These are phyloP conservation scores for Idaea aversata DNA, from an alignment of 2,888 invertebrate genomes.

Conservation along the genomic window DNA sequence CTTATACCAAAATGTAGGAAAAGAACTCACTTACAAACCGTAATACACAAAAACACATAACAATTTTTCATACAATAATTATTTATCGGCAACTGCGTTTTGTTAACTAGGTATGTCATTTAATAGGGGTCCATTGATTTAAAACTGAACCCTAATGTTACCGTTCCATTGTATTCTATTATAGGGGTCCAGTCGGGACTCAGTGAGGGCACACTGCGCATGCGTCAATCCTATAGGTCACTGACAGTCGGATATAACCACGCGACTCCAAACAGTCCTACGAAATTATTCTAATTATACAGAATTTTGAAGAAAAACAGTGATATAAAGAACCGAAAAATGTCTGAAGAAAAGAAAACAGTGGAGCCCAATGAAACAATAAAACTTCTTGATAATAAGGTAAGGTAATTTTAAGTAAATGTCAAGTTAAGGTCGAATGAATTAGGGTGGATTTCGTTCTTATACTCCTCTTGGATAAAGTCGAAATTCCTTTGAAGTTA, in stretches of 20 bases:
- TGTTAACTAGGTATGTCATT: too few species aligned
- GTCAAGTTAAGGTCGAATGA: conserved; percentile 61
- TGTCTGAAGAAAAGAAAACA: conserved; percentile 48
- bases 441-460: conserved; percentile 22
- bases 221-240: not conserved
- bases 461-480: conserved; percentile 8
- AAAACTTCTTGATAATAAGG: conserved; percentile 66
- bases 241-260: conserved; percentile 12
- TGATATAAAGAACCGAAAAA: conserved; percentile 28
- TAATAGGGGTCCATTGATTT: too few species aligned
- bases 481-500: conserved; percentile 14
- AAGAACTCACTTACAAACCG: too few species aligned
- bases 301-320: not conserved
- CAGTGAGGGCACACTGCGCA: not conserved
- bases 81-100: too few species aligned
- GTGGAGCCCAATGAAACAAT: conserved; percentile 58
- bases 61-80: too few species aligned
- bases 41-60: too few species aligned
- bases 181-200: not conserved
- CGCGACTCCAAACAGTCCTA: conserved; percentile 13
- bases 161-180: not conserved
- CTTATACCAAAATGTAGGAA: too few species aligned
- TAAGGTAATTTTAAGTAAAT: conserved; percentile 54
- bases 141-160: not conserved
- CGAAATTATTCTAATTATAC: not conserved